phyloP scores from a whole-genome alignment of 2,888 invertebrate genomes.

The Blastobasis adustella region DNA sequence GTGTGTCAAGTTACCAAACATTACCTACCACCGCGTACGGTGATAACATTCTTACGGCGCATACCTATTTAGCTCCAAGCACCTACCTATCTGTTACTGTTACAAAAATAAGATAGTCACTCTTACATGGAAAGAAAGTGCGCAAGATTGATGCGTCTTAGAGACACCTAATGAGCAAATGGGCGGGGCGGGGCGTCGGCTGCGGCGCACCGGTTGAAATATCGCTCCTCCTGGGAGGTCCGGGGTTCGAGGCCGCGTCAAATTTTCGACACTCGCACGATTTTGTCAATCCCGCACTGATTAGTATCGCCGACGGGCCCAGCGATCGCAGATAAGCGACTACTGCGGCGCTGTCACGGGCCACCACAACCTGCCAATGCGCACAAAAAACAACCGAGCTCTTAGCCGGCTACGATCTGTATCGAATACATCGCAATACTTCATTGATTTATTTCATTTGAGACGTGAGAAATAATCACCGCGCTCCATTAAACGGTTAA shows the following conservation, averaged over 20 bases:
- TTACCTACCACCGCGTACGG: too few species aligned
- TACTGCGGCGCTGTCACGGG: constrained; percentile 26
- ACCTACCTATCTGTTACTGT: too few species aligned
- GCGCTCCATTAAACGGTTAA: too few species aligned
- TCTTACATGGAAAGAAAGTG: constrained; percentile 28
- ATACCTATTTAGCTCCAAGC: too few species aligned
- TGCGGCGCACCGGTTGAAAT: constrained; percentile 54
- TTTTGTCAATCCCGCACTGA: constrained; percentile 64
- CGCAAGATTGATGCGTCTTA: constrained; percentile 61
- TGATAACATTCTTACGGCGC: too few species aligned
- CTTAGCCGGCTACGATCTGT: too few species aligned
- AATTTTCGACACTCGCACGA: constrained; percentile 70
- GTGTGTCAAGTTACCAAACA: too few species aligned
- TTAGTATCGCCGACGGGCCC: constrained; percentile 52
- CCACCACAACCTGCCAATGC: constrained; percentile 21
- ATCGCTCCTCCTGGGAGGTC: constrained; percentile 70
- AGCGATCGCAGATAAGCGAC: constrained; percentile 47
- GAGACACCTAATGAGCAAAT: constrained; percentile 61
- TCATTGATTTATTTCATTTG: not conserved
- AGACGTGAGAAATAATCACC: too few species aligned
- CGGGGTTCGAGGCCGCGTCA: constrained; percentile 44
- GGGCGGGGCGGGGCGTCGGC: constrained; percentile 55
- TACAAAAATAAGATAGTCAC: constrained; percentile 12
- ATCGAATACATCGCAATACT: not conserved
- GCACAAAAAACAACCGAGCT: constrained; percentile 18